Evolutionary conservation across 1,140 invertebrate species (phyloP).

Genomic region (Himalopsyche phryganea): DNA sequence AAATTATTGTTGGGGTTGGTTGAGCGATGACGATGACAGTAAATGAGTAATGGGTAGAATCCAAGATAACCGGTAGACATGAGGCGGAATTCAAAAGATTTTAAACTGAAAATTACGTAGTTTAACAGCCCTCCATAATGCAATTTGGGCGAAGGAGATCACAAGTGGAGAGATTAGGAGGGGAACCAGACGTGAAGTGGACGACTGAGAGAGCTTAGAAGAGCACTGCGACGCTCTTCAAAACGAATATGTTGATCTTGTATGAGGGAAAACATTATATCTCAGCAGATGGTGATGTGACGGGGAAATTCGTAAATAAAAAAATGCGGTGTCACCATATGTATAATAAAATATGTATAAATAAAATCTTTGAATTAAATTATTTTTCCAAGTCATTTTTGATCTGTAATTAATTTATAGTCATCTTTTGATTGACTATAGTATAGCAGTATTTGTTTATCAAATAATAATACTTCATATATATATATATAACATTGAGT

Average conservation of each 20-base stretch:
- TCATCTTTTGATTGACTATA: too few relatives aligned
- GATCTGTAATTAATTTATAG: too few relatives aligned
- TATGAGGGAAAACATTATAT: conserved; percentile 1
- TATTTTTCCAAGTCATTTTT: too few relatives aligned
- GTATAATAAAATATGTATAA: too few relatives aligned
- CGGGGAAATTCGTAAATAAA: too few relatives aligned
- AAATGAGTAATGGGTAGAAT: conserved; percentile 10
- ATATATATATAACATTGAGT: too few relatives aligned
- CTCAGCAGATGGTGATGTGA: not conserved
- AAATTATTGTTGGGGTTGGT: not conserved
- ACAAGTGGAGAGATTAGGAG: conserved; percentile 12
- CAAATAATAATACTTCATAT: too few relatives aligned
- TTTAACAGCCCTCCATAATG: conserved; percentile 35
- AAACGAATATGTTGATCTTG: too few relatives aligned
- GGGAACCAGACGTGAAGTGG: conserved; percentile 11
- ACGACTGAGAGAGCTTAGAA: conserved; percentile 8
- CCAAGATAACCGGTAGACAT: conserved; percentile 3
- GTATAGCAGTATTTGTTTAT: too few relatives aligned
- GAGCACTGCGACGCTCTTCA: conserved; percentile 13
- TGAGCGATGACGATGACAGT: conserved; percentile 3
- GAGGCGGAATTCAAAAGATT: conserved; percentile 22
- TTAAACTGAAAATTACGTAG: conserved; percentile 34
- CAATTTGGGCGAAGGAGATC: conserved; percentile 29
- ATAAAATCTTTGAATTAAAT: too few relatives aligned
- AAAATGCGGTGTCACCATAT: too few relatives aligned